phyloP scores from a whole-genome alignment of 2,113 vertebrate genomes.

The cat (Felis catus) region DNA sequence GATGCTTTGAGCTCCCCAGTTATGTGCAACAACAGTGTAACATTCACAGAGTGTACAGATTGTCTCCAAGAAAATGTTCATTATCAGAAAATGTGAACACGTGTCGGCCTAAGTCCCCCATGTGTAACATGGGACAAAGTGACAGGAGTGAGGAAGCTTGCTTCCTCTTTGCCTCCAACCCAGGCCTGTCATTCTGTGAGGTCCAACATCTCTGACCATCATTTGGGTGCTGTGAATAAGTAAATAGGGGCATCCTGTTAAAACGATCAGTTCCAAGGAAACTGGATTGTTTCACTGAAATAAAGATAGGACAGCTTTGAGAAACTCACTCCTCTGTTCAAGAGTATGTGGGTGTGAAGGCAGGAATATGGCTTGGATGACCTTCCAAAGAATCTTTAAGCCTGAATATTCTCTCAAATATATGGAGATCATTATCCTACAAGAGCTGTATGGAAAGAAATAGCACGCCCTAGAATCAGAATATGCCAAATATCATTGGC shows the following conservation, averaged over 20 bases:
- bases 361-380: not conserved
- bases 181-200: not conserved
- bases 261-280: not conserved
- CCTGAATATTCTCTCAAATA: not conserved
- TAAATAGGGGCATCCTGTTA: not conserved
- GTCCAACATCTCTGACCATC: not conserved
- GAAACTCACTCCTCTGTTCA: not conserved
- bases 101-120: not conserved
- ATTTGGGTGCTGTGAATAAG: not conserved
- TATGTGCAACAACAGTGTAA: not conserved
- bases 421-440: not conserved
- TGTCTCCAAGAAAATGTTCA: not conserved
- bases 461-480: not conserved
- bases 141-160: not conserved
- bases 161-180: not conserved
- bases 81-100: not conserved
- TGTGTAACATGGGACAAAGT: not conserved
- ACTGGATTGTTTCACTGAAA: not conserved
- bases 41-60: not conserved
- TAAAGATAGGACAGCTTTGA: not conserved
- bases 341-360: not conserved
- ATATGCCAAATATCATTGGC: not conserved
- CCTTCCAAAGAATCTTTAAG: not conserved
- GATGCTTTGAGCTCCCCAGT: not conserved
- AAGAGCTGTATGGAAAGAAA: not conserved